phyloP scores from a whole-genome alignment of 30 jellyfish, hydroid and myxozoan species.

The Morbakka virulenta region DNA sequence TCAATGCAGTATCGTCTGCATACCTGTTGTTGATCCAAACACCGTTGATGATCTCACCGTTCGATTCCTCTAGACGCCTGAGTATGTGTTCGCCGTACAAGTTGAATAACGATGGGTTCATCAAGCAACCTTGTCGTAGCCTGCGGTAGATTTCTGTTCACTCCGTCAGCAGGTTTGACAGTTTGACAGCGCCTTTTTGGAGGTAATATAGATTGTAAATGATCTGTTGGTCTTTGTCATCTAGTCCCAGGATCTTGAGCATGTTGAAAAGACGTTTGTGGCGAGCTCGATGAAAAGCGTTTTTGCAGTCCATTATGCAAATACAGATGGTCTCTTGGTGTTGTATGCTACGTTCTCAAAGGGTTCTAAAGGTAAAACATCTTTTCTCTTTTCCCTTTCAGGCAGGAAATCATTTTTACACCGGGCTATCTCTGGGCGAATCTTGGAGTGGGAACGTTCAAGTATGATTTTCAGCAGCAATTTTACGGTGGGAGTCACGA shows the following conservation, averaged over 20 bases:
- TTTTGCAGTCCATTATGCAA: not conserved
- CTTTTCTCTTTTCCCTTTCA: not conserved
- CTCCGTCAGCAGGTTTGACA: not conserved
- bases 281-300: not conserved
- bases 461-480: conserved; percentile 2
- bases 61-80: not conserved
- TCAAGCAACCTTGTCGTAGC: not conserved
- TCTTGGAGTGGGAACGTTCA: not conserved
- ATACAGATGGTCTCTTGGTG: not conserved
- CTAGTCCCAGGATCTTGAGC: no score
- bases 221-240: not conserved
- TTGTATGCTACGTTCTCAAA: not conserved
- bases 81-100: not conserved
- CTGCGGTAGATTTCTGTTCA: conserved; percentile 2
- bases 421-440: conserved; percentile 2
- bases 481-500: not conserved
- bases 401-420: not conserved
- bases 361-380: not conserved
- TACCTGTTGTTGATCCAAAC: not conserved
- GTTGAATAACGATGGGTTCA: not conserved
- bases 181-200: not conserved
- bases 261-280: not conserved
- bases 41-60: not conserved
- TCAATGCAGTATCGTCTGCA: conserved; percentile 1
- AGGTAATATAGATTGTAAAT: not conserved